Percentiles rank a stretch among this genome's conserved stretches.
Evolutionary conservation across 2,797 vertebrate genomes (phyloP).

Genomic region (Oophaga sylvatica): DNA sequence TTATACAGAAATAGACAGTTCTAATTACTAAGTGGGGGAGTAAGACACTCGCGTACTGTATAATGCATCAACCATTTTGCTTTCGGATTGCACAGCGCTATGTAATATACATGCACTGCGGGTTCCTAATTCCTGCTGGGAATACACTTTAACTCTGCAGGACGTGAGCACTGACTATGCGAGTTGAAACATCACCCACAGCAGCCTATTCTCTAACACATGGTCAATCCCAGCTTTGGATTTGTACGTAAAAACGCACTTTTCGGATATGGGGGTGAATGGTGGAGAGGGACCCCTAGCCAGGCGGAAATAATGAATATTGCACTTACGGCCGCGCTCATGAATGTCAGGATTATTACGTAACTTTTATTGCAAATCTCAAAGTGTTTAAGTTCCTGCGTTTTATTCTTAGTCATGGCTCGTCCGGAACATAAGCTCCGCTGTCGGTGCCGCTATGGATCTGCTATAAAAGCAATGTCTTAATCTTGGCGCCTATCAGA

Average conservation of each 20-base stretch:
- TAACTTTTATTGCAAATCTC: not conserved
- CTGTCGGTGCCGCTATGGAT: not conserved
- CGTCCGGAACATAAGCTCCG: not conserved
- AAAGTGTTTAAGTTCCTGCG: not conserved
- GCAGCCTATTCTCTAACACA: not conserved
- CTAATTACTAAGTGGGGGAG: slow-evolving; percentile 18
- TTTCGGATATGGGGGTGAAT: too few relatives aligned
- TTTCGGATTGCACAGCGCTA: not conserved
- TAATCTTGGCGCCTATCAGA: not conserved
- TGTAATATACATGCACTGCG: not conserved
- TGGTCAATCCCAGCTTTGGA: not conserved
- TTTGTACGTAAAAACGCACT: too few relatives aligned
- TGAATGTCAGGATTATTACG: not conserved
- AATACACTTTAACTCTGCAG: not conserved
- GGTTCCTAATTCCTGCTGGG: not conserved
- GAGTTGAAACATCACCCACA: not conserved
- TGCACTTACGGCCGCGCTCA: not conserved
- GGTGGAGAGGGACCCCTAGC: too few relatives aligned
- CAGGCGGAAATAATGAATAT: not conserved
- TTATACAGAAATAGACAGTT: slow-evolving; percentile 2
- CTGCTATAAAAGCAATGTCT: not conserved
- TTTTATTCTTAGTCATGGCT: not conserved
- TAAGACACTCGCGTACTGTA: not conserved
- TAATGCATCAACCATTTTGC: slow-evolving; percentile 6
- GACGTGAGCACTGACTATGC: not conserved